These are phyloP conservation scores for Microcebus tavaratra DNA, from an alignment of 2,113 vertebrate genomes.

Conservation along the genomic window DNA sequence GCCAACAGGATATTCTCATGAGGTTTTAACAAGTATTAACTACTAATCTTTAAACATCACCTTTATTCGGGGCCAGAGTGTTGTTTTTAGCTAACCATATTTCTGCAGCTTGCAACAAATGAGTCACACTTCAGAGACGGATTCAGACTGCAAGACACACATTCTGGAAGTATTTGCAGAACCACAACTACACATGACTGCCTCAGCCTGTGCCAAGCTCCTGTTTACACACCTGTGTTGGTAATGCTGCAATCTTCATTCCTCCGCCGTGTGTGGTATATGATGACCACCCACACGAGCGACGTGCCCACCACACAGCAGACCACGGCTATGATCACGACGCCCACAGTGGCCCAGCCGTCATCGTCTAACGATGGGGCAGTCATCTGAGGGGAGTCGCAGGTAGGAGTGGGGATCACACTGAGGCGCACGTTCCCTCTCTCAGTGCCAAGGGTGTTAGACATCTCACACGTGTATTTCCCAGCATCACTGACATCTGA, in stretches of 20 bases:
- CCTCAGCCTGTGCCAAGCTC: background rate
- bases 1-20: background rate
- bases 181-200: conserved; percentile 5
- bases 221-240: conserved; percentile 93
- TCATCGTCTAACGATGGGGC: conserved; percentile 87
- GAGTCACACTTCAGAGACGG: conserved; percentile 55
- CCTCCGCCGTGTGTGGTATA: conserved; percentile 96
- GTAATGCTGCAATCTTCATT: conserved; percentile 97
- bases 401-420: conserved; percentile 94
- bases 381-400: conserved; percentile 90
- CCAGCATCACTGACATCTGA: conserved; percentile 92
- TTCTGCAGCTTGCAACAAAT: conserved; percentile 34
- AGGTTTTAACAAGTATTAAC: background rate
- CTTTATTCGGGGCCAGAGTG: background rate
- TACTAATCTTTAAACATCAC: conserved; percentile 37
- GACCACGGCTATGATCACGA: conserved; percentile 98
- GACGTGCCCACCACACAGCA: conserved; percentile 99
- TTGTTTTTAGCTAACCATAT: conserved; percentile 62
- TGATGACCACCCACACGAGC: conserved; percentile 98
- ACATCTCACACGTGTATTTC: conserved; percentile 98
- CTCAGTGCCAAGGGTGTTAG: conserved; percentile 95
- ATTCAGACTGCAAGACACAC: conserved; percentile 32
- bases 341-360: conserved; percentile 96
- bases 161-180: background rate
- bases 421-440: conserved; percentile 92